Evolutionary conservation across 1,140 invertebrate species (phyloP).

Genomic region (Andrena cerasifolii): DNA sequence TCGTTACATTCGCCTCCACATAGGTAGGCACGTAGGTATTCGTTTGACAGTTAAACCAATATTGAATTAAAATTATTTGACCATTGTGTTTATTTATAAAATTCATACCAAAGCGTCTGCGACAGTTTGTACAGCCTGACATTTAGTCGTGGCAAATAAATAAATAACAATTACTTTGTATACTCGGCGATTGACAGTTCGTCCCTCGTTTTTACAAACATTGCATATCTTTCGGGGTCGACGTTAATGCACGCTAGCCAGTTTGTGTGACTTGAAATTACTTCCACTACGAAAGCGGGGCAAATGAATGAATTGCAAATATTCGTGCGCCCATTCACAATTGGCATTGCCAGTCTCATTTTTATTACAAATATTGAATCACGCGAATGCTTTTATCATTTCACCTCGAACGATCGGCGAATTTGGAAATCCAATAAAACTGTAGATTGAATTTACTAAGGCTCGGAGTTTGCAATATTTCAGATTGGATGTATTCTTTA

Average conservation of each 20-base stretch:
- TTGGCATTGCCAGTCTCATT: background rate
- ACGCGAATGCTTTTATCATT: constrained; percentile 4
- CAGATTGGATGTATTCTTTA: no score
- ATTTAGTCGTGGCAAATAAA: no score
- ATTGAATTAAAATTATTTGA: background rate
- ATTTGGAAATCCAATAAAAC: background rate
- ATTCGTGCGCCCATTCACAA: constrained; percentile 1
- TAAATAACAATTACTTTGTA: no score
- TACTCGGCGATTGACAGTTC: no score
- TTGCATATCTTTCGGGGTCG: background rate
- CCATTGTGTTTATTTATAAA: background rate
- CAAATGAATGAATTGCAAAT: background rate
- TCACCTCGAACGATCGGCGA: background rate
- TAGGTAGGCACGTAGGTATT: background rate
- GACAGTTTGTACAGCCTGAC: no score
- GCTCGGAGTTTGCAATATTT: no score
- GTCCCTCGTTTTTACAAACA: no score
- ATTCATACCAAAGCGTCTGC: no score
- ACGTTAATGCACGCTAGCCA: background rate
- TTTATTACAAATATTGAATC: constrained; percentile 33
- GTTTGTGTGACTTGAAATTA: background rate
- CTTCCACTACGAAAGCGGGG: constrained; percentile 1
- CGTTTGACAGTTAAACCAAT: background rate
- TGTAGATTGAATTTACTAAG: no score
- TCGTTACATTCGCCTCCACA: background rate